Evolutionary conservation across 2,113 vertebrate species (phyloP).

Genomic region (Petroica traversi): DNA sequence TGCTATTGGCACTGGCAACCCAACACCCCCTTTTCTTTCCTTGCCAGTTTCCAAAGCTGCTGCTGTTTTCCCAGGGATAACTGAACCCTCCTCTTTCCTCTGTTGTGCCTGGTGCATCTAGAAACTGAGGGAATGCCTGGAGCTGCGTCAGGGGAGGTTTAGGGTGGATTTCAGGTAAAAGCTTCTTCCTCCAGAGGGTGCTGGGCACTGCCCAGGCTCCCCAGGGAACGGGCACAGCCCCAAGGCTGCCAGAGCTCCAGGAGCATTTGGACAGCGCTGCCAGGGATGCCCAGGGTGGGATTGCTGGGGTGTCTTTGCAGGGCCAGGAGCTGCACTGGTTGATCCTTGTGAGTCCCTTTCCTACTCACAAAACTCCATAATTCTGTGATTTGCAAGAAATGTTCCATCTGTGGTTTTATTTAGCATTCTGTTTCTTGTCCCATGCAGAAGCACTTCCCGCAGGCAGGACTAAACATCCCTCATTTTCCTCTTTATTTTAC

Average conservation of each 20-base stretch:
- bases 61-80: not conserved
- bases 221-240: not conserved
- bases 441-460: not conserved
- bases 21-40: not conserved
- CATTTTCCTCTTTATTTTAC: not conserved
- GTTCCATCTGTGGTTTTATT: not conserved
- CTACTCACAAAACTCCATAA: not conserved
- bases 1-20: not conserved
- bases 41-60: not conserved
- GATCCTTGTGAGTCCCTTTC: not conserved
- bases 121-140: rapidly evolving
- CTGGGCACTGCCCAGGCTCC: not conserved
- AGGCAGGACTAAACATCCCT: not conserved
- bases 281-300: not conserved
- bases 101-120: rapidly evolving
- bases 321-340: rapidly evolving
- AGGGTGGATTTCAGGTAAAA: rapidly evolving
- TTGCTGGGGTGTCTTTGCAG: not conserved
- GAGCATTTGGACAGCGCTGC: rapidly evolving
- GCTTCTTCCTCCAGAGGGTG: not conserved
- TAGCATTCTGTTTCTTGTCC: not conserved
- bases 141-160: rapidly evolving
- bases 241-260: not conserved
- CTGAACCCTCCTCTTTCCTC: not conserved
- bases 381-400: not conserved